A percentile compares a stretch with the other conserved stretches of the same genome.
Evolutionary conservation across 2,113 vertebrate species (phyloP).

Genomic region (Pygoscelis adeliae): DNA sequence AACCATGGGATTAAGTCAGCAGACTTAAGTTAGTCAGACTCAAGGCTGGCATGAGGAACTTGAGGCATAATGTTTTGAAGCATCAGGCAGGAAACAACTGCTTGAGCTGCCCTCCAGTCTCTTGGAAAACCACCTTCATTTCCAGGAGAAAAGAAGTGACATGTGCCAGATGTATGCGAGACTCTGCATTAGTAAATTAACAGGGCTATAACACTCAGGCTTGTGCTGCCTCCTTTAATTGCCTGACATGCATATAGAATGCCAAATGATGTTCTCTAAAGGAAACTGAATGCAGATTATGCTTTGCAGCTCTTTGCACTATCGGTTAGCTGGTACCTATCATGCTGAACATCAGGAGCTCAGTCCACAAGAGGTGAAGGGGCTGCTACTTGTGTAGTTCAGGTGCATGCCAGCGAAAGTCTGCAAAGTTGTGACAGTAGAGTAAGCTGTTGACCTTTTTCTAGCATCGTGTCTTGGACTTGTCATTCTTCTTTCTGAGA

Average conservation of each 20-base stretch:
- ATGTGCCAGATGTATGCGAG: conserved; percentile 58
- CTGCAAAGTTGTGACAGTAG: conserved; percentile 39
- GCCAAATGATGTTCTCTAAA: conserved; percentile 52
- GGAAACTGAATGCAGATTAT: conserved; percentile 52
- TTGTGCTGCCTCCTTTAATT: conserved; percentile 62
- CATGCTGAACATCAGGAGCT: conserved; percentile 50
- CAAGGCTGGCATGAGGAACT: not conserved
- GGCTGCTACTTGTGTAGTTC: conserved; percentile 37
- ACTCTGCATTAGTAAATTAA: conserved; percentile 67
- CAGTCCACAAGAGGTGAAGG: conserved; percentile 43
- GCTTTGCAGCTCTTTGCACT: conserved; percentile 38
- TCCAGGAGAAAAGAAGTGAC: conserved; percentile 59
- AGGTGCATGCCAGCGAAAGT: not conserved
- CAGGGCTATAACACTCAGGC: conserved; percentile 56
- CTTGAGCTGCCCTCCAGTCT: conserved; percentile 37
- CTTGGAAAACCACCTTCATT: conserved; percentile 55
- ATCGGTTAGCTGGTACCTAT: conserved; percentile 48
- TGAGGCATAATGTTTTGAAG: conserved; percentile 28
- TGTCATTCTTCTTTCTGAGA: conserved; percentile 45
- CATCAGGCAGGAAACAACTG: conserved; percentile 51
- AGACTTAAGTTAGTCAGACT: not conserved
- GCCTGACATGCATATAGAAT: conserved; percentile 58
- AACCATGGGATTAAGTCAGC: not conserved
- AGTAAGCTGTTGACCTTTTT: conserved; percentile 43
- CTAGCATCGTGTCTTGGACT: not conserved